Evolutionary conservation across 2,888 invertebrate genomes (phyloP).

Genomic region (Rhimphoctona megacephalus): DNA sequence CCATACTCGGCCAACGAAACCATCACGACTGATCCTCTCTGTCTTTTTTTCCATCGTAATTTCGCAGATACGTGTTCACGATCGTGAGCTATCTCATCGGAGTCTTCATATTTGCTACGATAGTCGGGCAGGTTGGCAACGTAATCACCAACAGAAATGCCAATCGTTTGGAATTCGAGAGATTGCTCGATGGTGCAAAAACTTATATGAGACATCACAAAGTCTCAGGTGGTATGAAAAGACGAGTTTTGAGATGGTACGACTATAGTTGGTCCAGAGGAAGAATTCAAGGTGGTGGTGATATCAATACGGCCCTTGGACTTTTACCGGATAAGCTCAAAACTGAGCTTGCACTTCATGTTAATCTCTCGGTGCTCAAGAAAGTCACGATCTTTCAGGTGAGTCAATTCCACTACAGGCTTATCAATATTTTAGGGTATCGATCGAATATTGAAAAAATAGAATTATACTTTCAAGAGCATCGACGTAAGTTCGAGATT

Average conservation of each 20-base stretch:
- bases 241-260: conserved; percentile 98
- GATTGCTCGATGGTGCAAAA: conserved; percentile 97
- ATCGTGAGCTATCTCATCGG: conserved; percentile 98
- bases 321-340: conserved; percentile 97
- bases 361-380: conserved; percentile 97
- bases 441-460: not conserved
- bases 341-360: conserved; percentile 97
- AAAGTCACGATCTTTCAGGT: conserved; percentile 93
- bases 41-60: conserved; percentile 69
- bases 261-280: conserved; percentile 99
- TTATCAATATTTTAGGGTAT: not conserved
- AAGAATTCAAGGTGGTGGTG: conserved; percentile 97
- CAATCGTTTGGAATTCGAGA: conserved; percentile 97
- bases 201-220: conserved; percentile 99
- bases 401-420: conserved; percentile 84
- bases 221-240: conserved; percentile 97
- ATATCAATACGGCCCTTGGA: conserved; percentile 97
- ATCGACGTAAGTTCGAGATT: not conserved
- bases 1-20: conserved; percentile 75
- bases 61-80: conserved; percentile 96
- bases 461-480: not conserved
- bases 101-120: conserved; percentile 98
- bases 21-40: conserved; percentile 78
- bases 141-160: conserved; percentile 99
- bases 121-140: conserved; percentile 99